Conservation (phyloP, 2,888 invertebrate species). For the Torymus auratus region DNA sequence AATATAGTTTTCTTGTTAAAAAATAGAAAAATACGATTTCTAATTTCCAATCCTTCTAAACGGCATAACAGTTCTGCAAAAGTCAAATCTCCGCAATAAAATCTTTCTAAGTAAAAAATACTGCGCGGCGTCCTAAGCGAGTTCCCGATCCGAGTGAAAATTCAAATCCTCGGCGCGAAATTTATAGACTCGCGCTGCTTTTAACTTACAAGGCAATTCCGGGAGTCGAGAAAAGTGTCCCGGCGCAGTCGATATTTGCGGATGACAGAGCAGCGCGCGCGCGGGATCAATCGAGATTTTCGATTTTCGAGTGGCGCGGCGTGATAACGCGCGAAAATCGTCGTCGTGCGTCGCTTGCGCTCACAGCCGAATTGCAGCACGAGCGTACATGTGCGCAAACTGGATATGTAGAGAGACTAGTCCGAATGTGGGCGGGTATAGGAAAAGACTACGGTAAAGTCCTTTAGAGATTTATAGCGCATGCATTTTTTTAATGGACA, state of each 20-base stretch:
- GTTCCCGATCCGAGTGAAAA: background rate
- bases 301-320: slow-evolving; percentile 34
- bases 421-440: no score
- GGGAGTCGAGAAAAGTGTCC: slow-evolving; percentile 9
- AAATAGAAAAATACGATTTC: no score
- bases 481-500: no score
- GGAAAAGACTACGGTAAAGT: no score
- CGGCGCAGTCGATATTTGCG: slow-evolving; percentile 6
- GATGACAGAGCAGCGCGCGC: slow-evolving; percentile 20
- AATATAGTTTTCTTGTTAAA: no score
- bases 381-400: background rate
- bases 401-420: no score
- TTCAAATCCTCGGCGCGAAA: background rate
- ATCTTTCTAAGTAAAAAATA: no score
- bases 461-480: no score
- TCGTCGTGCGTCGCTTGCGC: background rate
- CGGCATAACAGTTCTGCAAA: no score
- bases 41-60: no score
- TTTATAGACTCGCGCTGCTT: slow-evolving; percentile 4
- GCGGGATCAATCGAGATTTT: slow-evolving; percentile 49
- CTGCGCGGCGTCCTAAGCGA: no score
- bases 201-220: slow-evolving; percentile 29
- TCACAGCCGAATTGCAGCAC: slow-evolving; percentile 1
- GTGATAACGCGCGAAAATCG: slow-evolving; percentile 35
- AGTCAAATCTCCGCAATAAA: no score